phyloP scores from a whole-genome alignment of 2,797 vertebrate genomes.

The Philypnodon macrostomus region DNA sequence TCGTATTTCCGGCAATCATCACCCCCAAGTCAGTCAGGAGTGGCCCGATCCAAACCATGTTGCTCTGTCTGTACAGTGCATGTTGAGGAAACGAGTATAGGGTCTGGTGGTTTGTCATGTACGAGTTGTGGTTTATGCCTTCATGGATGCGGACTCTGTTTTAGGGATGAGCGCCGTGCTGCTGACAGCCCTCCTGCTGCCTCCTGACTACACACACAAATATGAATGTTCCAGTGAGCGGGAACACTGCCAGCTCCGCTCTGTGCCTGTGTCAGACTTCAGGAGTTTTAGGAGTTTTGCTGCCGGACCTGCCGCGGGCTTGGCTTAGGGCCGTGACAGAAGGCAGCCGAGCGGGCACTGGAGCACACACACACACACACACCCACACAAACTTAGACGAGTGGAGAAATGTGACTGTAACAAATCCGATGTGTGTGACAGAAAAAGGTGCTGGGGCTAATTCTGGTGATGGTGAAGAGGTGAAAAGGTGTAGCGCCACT shows the following conservation, averaged over 20 bases:
- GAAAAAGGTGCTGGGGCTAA: constrained; percentile 29
- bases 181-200: constrained; percentile 58
- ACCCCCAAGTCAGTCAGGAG: no score
- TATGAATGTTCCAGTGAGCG: constrained; percentile 41
- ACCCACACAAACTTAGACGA: constrained; percentile 9
- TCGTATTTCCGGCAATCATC: no score
- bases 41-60: no score
- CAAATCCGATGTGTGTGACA: constrained; percentile 22
- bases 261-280: constrained; percentile 48
- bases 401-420: constrained; percentile 19
- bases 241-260: constrained; percentile 40
- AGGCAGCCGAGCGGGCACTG: constrained; percentile 52
- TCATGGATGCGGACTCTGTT: constrained; percentile 23
- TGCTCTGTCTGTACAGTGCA: neutral
- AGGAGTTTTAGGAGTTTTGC: constrained; percentile 53
- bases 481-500: constrained; percentile 40
- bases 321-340: constrained; percentile 64
- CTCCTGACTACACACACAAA: constrained; percentile 45
- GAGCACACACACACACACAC: constrained; percentile 11
- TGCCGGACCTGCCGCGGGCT: constrained; percentile 66
- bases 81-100: constrained; percentile 20
- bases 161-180: constrained; percentile 20
- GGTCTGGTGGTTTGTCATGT: constrained; percentile 9
- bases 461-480: constrained; percentile 29
- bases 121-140: constrained; percentile 9